Base-by-base conservation (phyloP, 2,888 invertebrate species). In the Microctonus brassicae region DNA sequence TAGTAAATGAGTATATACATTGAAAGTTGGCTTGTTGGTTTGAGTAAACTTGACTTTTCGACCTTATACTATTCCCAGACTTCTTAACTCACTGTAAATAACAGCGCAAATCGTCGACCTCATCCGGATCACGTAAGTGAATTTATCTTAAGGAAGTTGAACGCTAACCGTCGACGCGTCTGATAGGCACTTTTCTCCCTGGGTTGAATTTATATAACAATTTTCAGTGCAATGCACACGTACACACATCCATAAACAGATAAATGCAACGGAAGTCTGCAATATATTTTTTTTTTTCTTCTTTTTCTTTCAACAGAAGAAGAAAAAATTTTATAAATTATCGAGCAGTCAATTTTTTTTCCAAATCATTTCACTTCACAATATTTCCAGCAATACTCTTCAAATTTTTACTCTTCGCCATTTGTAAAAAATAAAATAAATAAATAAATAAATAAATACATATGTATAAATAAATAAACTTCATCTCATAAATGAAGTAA, bases 41-140 rank as follows among this genome's bases (percentile, higher is more conserved):
- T 64, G 61, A 73, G 68, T 67, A 67, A 73, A 68, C 70, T 73
- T 68, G 70, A 47, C 47, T 47, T 47, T 17, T 68, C 73, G 68
- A 73, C 70, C 73, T 68, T 73, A 73, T 47, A 47, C 47, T 20
- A 47, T 47, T 47, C 47, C 17, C 17, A 53, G 64, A 70, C 70
- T 70, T 64, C 33, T 70, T 68, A 73, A 70, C 73, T 73, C 69
- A 70, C 68, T 73, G 73, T 73, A 73, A 73, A 73, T 70, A 73
- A 58, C 67, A 57, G 58, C 61, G 26, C 61, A 58, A 68, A 73
- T 73, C 58, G 64, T 61, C 62, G 69, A 70, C 70, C 70, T 67
- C 70, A 62, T 68, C 53, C 58, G 58, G 58, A 36, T 64, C 67
- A 65, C 69, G 70, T 70, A 65, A 68, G 73, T 73, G 70, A 73